Evolutionary conservation across 2,113 vertebrate species (phyloP).

Genomic region (Syngnathus typhle): DNA sequence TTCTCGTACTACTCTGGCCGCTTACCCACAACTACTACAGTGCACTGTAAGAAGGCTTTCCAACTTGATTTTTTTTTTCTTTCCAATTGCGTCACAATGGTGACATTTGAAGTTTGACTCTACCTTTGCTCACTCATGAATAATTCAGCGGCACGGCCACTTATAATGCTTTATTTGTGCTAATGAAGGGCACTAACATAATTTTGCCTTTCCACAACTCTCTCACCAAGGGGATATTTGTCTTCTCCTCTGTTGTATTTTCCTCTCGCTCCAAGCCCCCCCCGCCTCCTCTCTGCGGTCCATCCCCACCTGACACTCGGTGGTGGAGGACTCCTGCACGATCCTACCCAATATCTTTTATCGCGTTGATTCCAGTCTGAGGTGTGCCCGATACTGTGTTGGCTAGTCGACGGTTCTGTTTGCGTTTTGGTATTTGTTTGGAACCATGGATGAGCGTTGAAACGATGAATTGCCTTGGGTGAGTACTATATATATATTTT

Average conservation of each 20-base stretch:
- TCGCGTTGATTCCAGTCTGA: conserved; percentile 14
- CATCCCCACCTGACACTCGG: conserved; percentile 61
- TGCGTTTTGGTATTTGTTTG: conserved; percentile 15
- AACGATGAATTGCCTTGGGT: conserved; percentile 84
- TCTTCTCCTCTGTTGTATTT: neutral
- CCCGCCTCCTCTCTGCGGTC: conserved; percentile 26
- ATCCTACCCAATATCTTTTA: conserved; percentile 28
- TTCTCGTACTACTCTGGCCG: conserved; percentile 32
- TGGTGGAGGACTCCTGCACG: conserved; percentile 57
- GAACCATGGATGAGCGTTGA: conserved; percentile 49
- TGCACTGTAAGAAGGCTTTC: conserved; percentile 23
- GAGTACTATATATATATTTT: no score
- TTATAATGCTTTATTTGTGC: conserved; percentile 8
- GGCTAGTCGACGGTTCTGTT: conserved; percentile 16
- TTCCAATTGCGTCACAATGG: neutral
- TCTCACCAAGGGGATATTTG: conserved; percentile 2
- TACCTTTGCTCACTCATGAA: conserved; percentile 23
- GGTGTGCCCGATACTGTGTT: conserved; percentile 9
- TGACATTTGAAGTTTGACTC: neutral
- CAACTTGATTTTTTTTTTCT: conserved; percentile 1
- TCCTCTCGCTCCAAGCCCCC: neutral
- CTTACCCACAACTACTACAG: conserved; percentile 21
- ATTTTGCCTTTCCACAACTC: conserved; percentile 31
- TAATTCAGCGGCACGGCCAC: conserved; percentile 27
- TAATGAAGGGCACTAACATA: conserved; percentile 8